phyloP scores from a whole-genome alignment of 2,113 vertebrate species.

The Eublepharis macularius region DNA sequence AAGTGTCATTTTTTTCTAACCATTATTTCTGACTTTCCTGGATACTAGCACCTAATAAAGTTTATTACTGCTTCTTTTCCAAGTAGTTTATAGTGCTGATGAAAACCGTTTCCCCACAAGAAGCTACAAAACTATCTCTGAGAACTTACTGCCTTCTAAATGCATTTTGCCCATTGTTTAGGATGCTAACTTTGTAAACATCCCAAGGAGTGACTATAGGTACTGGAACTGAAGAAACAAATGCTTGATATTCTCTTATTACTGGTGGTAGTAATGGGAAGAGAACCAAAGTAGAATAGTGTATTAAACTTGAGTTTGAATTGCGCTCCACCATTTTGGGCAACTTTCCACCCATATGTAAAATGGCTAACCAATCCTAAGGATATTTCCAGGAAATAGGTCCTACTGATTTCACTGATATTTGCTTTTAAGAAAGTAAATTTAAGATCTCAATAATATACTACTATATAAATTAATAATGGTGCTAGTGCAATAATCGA shows the following conservation, averaged over 20 bases:
- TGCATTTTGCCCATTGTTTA: conserved; percentile 5
- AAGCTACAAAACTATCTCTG: conserved; percentile 38
- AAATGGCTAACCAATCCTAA: background rate
- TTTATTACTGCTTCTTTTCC: conserved; percentile 36
- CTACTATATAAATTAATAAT: too few species aligned
- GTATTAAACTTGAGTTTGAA: background rate
- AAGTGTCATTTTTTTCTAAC: conserved; percentile 42
- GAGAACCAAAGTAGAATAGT: background rate
- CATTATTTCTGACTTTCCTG: conserved; percentile 47
- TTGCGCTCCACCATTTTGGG: background rate
- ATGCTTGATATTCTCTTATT: background rate
- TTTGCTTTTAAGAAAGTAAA: background rate
- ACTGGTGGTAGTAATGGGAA: background rate
- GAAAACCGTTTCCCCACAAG: conserved; percentile 41
- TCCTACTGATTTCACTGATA: background rate
- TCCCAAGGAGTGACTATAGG: background rate
- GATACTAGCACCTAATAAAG: conserved; percentile 46
- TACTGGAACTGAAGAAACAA: background rate
- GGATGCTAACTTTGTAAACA: conserved; percentile 17
- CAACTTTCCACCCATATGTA: background rate
- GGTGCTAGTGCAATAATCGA: too few species aligned
- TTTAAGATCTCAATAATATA: background rate
- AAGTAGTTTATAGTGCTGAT: background rate
- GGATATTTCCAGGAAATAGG: background rate
- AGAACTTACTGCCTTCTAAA: conserved; percentile 23